Base-by-base conservation (phyloP, 2,797 vertebrate genomes). In the Hipposideros larvatus region DNA sequence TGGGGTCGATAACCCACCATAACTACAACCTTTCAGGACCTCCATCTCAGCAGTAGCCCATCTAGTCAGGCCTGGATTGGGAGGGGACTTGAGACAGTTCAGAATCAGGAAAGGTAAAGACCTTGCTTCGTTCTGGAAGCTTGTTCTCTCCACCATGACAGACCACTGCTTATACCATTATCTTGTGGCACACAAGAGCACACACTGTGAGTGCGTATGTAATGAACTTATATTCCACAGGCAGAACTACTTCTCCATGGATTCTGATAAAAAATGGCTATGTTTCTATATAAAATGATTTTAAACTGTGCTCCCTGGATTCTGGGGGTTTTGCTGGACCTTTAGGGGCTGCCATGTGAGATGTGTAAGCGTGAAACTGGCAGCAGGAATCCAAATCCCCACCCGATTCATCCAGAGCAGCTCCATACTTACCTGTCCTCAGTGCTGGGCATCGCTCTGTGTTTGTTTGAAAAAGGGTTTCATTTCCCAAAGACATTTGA, bases 51-150 rank as follows among this genome's bases (percentile, higher is more conserved):
- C 0, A 4, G 41, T n/a, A 37, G 24, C 28, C 26, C 11, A 53
- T 7, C 14, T 26, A 37, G 15, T 61, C 41, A 68, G 51, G 21
- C 11, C n/a, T 0, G 18, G 37, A 87, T 18, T 48, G 2, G 41
- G 28, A 61, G 43, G 11, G 15, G 16, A 28, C 43, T 34, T 55
- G n/a, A 59, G n/a, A 53, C 10, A 71, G 61, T 73, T 37, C 31
- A 78, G 51, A 65, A 74, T 68, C n/a, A 73, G 41, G 37, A 66
- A 14, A 48, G 82, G 61, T 34, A n/a, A 68, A 71, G 74, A 75
- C 19, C 28, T 31, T 75, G 46, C 18, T 84, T 87, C 87, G 71
- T 21, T 96, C 31, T 66, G 43, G 91, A 95, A 77, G 48, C 16
- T 41, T 71, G 37, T 53, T 71, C 66, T 94, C 16, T 53, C 53